These are phyloP conservation scores for Cairina moschata DNA, from an alignment of 2,113 vertebrate species.

Conservation along the genomic window DNA sequence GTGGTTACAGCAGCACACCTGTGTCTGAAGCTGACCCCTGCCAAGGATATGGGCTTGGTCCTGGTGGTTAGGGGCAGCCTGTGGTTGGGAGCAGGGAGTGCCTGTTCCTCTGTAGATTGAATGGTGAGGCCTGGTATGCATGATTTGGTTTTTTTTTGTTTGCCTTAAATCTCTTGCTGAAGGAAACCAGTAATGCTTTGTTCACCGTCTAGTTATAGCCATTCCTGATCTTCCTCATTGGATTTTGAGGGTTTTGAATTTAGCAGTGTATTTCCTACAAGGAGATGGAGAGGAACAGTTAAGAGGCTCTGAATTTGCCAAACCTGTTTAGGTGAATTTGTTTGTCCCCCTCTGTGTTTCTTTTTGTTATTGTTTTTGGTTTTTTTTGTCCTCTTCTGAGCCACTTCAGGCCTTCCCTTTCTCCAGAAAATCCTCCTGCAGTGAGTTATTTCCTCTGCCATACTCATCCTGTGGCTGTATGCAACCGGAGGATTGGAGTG, in stretches of 20 bases:
- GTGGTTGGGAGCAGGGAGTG: not conserved
- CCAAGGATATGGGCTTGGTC: not conserved
- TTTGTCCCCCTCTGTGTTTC: fast-evolving
- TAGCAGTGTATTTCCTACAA: not conserved
- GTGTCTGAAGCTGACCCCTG: not conserved
- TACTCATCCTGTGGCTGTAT: not conserved
- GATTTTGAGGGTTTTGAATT: not conserved
- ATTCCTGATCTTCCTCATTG: not conserved
- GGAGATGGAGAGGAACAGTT: not conserved
- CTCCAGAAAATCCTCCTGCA: not conserved
- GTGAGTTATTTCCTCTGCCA: not conserved
- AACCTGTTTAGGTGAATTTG: not conserved
- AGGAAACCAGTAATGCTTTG: not conserved
- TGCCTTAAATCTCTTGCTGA: no score
- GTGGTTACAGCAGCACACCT: no score
- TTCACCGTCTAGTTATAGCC: not conserved
- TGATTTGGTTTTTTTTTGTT: not conserved
- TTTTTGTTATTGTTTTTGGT: no score
- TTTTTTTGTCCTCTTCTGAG: not conserved
- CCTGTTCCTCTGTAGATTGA: not conserved
- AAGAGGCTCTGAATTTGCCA: not conserved
- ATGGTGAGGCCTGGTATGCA: no score
- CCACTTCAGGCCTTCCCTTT: not conserved
- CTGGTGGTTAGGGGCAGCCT: not conserved
- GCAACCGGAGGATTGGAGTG: not conserved